Percentiles rank a stretch among this genome's conserved stretches.
Conservation (phyloP, 2,888 invertebrate genomes). For the Drosophila buzzatii region DNA sequence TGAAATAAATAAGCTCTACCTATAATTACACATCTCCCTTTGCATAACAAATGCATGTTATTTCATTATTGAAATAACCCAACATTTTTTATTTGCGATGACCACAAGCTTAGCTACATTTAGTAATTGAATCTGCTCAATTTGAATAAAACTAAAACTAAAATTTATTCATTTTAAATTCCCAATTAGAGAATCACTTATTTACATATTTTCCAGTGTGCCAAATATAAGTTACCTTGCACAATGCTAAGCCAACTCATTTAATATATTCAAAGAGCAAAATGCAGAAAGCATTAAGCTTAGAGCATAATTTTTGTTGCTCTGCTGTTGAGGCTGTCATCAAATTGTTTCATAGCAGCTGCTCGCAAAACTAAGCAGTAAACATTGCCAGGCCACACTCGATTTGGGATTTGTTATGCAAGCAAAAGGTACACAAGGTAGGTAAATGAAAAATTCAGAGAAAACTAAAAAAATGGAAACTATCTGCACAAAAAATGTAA, state of each 20-base stretch:
- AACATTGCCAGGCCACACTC: slow-evolving; percentile 36
- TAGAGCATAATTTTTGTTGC: neutral
- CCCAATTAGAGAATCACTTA: no score
- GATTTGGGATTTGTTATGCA: slow-evolving; percentile 24
- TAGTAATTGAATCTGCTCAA: neutral
- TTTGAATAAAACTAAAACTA: neutral
- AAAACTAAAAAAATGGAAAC: neutral
- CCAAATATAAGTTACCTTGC: neutral
- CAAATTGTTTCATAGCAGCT: slow-evolving; percentile 39
- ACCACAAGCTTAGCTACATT: neutral
- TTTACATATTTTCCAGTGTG: no score
- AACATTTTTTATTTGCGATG: neutral
- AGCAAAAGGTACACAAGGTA: slow-evolving; percentile 22
- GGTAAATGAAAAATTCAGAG: slow-evolving; percentile 8
- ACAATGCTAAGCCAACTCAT: neutral
- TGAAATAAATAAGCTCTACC: neutral
- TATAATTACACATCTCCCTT: neutral
- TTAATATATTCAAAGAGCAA: neutral
- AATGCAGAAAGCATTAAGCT: neutral
- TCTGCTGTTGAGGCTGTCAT: slow-evolving; percentile 39
- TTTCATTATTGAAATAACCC: neutral
- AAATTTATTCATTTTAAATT: neutral
- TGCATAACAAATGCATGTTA: no score
- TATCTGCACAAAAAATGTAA: neutral
- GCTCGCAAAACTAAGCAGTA: slow-evolving; percentile 35